phyloP scores from a whole-genome alignment of 2,113 vertebrate species.

The Caloenas nicobarica region DNA sequence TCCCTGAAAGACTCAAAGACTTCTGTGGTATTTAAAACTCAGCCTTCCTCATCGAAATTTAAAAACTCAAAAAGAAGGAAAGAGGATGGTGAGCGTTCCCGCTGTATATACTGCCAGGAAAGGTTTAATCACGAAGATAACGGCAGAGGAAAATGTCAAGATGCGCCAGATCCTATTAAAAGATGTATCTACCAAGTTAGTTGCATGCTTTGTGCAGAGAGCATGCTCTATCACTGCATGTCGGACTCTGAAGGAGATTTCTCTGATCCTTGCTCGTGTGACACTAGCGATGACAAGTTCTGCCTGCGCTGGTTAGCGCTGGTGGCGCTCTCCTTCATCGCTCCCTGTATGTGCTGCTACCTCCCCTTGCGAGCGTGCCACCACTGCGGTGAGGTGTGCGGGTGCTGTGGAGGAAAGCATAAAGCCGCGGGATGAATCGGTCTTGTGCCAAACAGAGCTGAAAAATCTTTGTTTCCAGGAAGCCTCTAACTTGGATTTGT shows the following conservation, averaged over 20 bases:
- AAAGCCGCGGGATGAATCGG: conserved; percentile 93
- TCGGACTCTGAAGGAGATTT: conserved; percentile 99
- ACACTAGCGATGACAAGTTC: conserved; percentile 97
- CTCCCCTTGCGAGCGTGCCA: conserved; percentile 95
- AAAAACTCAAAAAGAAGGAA: conserved; percentile 92
- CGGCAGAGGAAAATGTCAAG: conserved; percentile 94
- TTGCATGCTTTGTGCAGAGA: conserved; percentile 99
- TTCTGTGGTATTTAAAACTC: conserved; percentile 88
- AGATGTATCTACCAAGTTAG: conserved; percentile 99
- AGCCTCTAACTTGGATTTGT: conserved; percentile 85
- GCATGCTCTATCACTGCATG: conserved; percentile 99
- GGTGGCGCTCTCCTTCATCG: conserved; percentile 93
- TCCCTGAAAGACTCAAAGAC: conserved; percentile 84
- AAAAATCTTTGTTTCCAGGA: conserved; percentile 81
- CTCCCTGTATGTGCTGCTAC: conserved; percentile 99
- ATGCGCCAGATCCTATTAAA: conserved; percentile 95
- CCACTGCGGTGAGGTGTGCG: conserved; percentile 95
- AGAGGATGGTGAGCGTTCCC: conserved; percentile 97
- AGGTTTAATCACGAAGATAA: conserved; percentile 99
- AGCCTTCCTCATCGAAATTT: conserved; percentile 89
- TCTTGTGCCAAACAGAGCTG: conserved; percentile 68
- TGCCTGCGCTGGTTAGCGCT: conserved; percentile 98
- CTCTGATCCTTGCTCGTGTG: conserved; percentile 98
- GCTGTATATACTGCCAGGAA: conserved; percentile 97
- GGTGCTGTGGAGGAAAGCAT: conserved; percentile 97